Conservation (phyloP, 2,797 vertebrate species). For the Novumbra hubbsi region DNA sequence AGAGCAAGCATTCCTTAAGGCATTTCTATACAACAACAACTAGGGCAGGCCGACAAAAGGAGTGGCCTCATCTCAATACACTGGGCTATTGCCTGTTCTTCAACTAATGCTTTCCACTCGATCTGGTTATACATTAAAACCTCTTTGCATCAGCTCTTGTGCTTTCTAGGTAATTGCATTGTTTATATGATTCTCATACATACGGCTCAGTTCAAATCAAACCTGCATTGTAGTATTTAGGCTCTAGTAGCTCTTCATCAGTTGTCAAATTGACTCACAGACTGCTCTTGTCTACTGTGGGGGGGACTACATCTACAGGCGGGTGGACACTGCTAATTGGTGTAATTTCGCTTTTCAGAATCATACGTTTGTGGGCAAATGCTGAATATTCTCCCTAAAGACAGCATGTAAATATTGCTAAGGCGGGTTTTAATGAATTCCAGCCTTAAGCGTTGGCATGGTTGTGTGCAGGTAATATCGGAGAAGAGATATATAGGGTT, state of each 20-base stretch:
- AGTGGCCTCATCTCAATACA: conserved; percentile 7
- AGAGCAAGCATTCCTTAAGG: conserved; percentile 35
- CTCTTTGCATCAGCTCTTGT: conserved; percentile 18
- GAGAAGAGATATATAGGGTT: conserved; percentile 1
- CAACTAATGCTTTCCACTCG: conserved; percentile 9
- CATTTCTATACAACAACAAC: conserved; percentile 25
- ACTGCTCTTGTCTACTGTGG: too few relatives aligned
- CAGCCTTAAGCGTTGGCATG: neutral
- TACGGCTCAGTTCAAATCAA: too few relatives aligned
- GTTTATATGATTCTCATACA: conserved; percentile 1
- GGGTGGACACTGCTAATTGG: too few relatives aligned
- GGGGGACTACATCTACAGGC: too few relatives aligned
- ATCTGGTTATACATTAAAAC: conserved; percentile 13
- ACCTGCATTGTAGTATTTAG: too few relatives aligned
- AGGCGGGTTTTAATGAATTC: too few relatives aligned
- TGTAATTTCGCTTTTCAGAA: too few relatives aligned
- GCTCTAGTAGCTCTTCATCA: too few relatives aligned
- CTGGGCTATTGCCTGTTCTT: neutral
- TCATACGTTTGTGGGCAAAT: too few relatives aligned
- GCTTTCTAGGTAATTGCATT: conserved; percentile 23
- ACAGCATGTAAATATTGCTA: too few relatives aligned
- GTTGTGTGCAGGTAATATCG: neutral
- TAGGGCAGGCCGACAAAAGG: conserved; percentile 3
- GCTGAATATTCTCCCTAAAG: too few relatives aligned
- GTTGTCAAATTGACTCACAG: too few relatives aligned